Evolutionary conservation across 2,888 invertebrate genomes (phyloP).

Genomic region (Drosophila nigricruria): DNA sequence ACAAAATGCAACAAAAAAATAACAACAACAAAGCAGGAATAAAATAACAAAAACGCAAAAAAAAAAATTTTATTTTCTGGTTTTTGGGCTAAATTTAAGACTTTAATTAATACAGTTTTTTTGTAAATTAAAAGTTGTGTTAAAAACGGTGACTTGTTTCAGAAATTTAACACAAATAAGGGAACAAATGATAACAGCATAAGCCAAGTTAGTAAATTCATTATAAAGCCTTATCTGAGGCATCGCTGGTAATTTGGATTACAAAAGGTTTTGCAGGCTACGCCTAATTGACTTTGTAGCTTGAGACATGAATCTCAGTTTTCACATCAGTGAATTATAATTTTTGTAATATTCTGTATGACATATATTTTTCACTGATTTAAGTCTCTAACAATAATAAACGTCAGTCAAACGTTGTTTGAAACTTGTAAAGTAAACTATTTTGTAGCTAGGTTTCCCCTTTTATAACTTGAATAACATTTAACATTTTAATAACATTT

Average conservation of each 20-base stretch:
- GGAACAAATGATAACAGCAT: neutral
- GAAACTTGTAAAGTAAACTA: no score
- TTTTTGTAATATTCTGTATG: no score
- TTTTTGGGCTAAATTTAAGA: neutral
- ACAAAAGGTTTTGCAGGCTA: no score
- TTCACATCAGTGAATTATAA: no score
- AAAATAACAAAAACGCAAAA: conserved; percentile 53
- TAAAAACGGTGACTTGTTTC: neutral
- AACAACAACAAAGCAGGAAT: conserved; percentile 68
- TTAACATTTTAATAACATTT: no score
- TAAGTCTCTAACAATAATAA: no score
- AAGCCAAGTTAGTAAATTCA: neutral
- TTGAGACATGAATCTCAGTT: no score
- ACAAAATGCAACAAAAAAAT: conserved; percentile 41
- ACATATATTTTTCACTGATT: no score
- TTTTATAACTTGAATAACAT: no score
- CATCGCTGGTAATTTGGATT: neutral
- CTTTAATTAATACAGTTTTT: neutral
- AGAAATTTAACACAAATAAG: neutral
- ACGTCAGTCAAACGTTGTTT: no score
- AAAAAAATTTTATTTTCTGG: neutral
- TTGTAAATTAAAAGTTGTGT: neutral
- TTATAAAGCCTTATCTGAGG: neutral
- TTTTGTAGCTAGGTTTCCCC: no score
- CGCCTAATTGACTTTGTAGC: no score